Conservation (phyloP, 2,888 invertebrate genomes). For the Chromoteleia sp. region DNA sequence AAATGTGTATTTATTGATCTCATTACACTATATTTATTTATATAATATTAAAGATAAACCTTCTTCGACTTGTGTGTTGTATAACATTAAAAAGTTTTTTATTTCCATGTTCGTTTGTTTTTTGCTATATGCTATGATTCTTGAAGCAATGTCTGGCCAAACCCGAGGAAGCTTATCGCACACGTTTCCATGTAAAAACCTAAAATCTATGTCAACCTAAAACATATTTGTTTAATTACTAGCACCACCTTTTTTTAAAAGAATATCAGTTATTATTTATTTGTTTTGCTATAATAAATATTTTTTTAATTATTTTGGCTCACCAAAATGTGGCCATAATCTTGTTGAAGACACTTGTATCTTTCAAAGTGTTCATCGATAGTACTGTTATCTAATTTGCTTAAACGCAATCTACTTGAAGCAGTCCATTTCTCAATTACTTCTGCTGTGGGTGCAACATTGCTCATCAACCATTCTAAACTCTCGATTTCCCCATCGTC, state of each 20-base stretch:
- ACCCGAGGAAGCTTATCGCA: constrained; percentile 52
- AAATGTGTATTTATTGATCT: too few relatives aligned
- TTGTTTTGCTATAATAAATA: constrained; percentile 1
- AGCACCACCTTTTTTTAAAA: too few relatives aligned
- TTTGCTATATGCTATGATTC: constrained; percentile 55
- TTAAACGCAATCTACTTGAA: constrained; percentile 53
- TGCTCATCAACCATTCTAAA: constrained; percentile 65
- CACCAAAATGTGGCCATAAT: constrained; percentile 66
- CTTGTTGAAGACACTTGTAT: constrained; percentile 66
- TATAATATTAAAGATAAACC: constrained; percentile 29
- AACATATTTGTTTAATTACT: constrained; percentile 14
- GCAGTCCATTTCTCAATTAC: constrained; percentile 65
- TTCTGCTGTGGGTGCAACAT: constrained; percentile 50
- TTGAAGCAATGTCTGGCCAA: constrained; percentile 62
- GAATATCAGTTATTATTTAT: too few relatives aligned
- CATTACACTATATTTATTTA: background rate
- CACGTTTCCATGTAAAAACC: constrained; percentile 56
- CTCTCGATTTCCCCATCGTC: constrained; percentile 53
- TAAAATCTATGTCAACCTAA: constrained; percentile 64
- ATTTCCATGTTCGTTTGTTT: constrained; percentile 59
- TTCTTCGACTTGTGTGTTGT: constrained; percentile 60
- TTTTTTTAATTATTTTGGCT: background rate
- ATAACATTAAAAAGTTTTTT: constrained; percentile 60
- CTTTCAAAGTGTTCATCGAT: constrained; percentile 65
- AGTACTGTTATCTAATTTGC: constrained; percentile 45